phyloP scores from a whole-genome alignment of 2,888 invertebrate genomes.

The Aphidius colemani region DNA sequence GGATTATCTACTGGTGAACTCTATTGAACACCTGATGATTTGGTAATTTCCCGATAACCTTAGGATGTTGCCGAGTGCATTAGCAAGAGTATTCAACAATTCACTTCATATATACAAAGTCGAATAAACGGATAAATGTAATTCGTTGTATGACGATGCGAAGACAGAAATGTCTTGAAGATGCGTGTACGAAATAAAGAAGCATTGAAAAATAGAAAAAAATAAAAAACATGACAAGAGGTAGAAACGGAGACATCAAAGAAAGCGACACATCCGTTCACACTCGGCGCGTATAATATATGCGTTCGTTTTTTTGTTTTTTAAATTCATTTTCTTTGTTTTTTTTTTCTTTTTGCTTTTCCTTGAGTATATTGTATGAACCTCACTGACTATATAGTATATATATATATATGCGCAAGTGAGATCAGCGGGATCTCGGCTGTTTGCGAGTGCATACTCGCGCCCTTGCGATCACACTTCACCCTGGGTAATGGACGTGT shows the following conservation, averaged over 20 bases:
- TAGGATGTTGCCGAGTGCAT: too few relatives aligned
- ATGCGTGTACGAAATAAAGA: constrained; percentile 13
- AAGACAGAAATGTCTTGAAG: constrained; percentile 4
- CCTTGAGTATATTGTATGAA: constrained; percentile 24
- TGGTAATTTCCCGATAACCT: too few relatives aligned
- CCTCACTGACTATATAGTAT: constrained; percentile 17
- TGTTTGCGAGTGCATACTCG: constrained; percentile 27
- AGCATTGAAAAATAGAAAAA: constrained; percentile 29
- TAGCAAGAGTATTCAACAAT: too few relatives aligned
- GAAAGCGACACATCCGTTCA: constrained; percentile 58
- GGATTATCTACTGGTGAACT: too few relatives aligned
- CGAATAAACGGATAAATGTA: constrained; percentile 19
- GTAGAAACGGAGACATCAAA: constrained; percentile 52
- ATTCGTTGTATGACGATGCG: constrained; percentile 15
- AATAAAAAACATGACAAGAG: constrained; percentile 31
- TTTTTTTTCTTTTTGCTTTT: background rate
- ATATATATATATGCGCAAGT: background rate
- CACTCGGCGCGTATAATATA: constrained; percentile 44
- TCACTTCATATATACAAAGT: background rate
- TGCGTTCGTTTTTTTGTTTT: constrained; percentile 13
- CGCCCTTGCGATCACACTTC: constrained; percentile 8
- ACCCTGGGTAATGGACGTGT: constrained; percentile 21
- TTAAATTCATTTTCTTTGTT: too few relatives aligned
- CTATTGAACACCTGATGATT: too few relatives aligned
- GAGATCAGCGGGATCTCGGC: constrained; percentile 22